Evolutionary conservation across 2,113 vertebrate species (phyloP).

Genomic region (Synchiropus splendidus): DNA sequence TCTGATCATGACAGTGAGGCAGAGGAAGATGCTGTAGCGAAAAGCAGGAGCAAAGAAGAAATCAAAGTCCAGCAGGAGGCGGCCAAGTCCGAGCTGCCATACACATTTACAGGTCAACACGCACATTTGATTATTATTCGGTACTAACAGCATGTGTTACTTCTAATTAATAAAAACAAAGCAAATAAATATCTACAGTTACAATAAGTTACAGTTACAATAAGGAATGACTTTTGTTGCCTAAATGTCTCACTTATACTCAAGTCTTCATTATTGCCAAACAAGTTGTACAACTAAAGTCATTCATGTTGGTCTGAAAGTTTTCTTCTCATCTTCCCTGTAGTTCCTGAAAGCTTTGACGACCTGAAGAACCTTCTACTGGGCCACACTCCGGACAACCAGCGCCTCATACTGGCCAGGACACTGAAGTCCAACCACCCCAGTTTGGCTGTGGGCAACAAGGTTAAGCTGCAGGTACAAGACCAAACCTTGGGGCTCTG

Average conservation of each 20-base stretch:
- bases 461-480: conserved; percentile 77
- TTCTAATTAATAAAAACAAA: no score
- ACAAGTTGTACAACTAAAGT: no score
- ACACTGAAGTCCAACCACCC: conserved; percentile 87
- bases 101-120: conserved; percentile 75
- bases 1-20: conserved; percentile 63
- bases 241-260: no score
- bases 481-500: no score
- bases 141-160: no score
- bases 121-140: background rate
- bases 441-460: conserved; percentile 83
- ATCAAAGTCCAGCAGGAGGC: conserved; percentile 46
- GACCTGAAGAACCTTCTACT: conserved; percentile 69
- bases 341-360: conserved; percentile 74
- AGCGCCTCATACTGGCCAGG: conserved; percentile 79
- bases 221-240: no score
- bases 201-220: no score
- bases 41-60: conserved; percentile 28
- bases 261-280: no score
- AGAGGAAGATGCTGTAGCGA: conserved; percentile 9
- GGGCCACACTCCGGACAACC: conserved; percentile 71
- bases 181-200: no score
- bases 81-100: conserved; percentile 76
- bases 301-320: no score
- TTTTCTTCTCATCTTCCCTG: background rate